Conservation (phyloP, 1,140 invertebrate species). For the Fopius arisanus region DNA sequence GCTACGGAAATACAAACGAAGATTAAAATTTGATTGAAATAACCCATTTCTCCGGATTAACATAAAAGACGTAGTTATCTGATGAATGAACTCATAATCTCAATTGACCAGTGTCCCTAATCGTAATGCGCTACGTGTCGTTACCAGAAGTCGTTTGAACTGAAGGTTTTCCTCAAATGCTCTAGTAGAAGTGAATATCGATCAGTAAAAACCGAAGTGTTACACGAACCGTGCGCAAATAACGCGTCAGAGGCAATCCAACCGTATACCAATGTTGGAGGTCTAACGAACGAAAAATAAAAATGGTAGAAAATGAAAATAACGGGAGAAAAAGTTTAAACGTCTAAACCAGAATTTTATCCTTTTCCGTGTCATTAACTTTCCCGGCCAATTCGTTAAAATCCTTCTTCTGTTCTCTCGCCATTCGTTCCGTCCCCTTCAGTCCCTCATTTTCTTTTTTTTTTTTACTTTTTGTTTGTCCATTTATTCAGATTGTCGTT, state of each 20-base stretch:
- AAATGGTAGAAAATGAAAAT: neutral
- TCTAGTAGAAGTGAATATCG: neutral
- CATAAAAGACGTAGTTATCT: too few species aligned
- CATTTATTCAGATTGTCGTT: constrained; percentile 11
- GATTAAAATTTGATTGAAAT: too few species aligned
- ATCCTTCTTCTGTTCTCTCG: neutral
- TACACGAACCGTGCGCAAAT: constrained; percentile 7
- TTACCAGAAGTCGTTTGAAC: neutral
- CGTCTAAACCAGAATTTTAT: neutral
- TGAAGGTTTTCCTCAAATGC: neutral
- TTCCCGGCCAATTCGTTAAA: neutral
- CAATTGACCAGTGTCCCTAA: neutral
- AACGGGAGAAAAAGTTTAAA: neutral
- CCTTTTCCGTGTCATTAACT: neutral
- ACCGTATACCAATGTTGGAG: neutral
- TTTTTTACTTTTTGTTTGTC: neutral
- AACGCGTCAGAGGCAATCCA: neutral
- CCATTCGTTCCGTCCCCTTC: neutral
- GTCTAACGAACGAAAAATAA: neutral
- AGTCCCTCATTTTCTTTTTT: neutral
- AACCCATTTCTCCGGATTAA: too few species aligned
- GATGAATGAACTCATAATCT: neutral
- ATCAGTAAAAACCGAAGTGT: neutral
- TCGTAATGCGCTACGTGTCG: neutral
- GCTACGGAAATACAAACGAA: too few species aligned